Percentiles rank a stretch among this genome's conserved stretches.
These are phyloP conservation scores for Urocitellus parryii DNA, from an alignment of 2,113 vertebrate genomes.

Conservation along the genomic window DNA sequence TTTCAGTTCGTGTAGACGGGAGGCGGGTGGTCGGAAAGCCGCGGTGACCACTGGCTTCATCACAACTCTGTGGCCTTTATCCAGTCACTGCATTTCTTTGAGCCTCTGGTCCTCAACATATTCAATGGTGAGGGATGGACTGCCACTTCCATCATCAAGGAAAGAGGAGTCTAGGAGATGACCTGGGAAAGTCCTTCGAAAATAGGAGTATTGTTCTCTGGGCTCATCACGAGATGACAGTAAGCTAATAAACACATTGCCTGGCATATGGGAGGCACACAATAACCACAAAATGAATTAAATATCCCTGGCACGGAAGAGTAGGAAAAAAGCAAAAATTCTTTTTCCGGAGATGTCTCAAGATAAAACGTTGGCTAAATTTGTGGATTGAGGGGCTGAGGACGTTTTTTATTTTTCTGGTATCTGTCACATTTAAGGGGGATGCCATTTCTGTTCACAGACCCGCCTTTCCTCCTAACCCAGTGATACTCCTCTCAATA, in stretches of 20 bases:
- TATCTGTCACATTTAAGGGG: background rate
- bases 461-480: background rate
- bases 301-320: background rate
- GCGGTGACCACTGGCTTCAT: background rate
- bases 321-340: background rate
- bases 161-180: background rate
- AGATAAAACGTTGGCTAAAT: conserved; percentile 23
- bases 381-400: background rate
- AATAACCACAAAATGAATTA: conserved; percentile 1
- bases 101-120: background rate
- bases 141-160: background rate
- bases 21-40: background rate
- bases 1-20: background rate
- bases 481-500: background rate
- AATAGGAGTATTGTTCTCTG: background rate
- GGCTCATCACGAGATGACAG: background rate
- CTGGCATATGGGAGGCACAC: background rate
- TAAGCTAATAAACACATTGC: conserved; percentile 13
- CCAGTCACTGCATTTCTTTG: background rate
- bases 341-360: background rate
- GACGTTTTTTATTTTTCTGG: conserved; percentile 45
- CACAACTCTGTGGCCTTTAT: background rate
- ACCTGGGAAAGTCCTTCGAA: background rate
- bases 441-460: background rate
- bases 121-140: background rate